Evolutionary conservation across 2,797 vertebrate species (phyloP), one percentile per base, ranked within the genome.

Genomic region (Rhinatrema bivittatum): DNA sequence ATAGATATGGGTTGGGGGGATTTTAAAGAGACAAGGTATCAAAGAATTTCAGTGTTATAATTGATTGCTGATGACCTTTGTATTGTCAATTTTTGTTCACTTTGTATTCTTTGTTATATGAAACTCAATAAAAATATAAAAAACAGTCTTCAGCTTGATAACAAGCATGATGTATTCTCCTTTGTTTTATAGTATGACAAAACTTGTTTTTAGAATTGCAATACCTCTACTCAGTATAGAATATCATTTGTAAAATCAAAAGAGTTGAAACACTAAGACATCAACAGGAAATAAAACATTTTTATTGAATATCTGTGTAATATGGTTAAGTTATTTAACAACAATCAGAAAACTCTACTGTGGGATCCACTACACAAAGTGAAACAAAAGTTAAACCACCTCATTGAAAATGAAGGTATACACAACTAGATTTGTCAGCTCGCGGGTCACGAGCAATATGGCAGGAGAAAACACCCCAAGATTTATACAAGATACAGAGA

Each of bases 231-330:
- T n/a, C n/a, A n/a, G n/a, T n/a, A n/a, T n/a, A n/a, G n/a, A n/a
- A n/a, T n/a, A n/a, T n/a, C n/a, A n/a, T 21, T 9, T 35, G 42
- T 23, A 11, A 35, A 41, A 60, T 36, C 26, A 40, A 55, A 53
- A 40, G 36, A 57, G 39, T 19, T 40, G 51, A 56, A 56, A 53
- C 22, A 34, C 60, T 11, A 51, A 67, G 59, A 80, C 91, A 90
- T 91, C 87, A 97, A 97, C 91, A 91, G 92, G 95, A 98, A 99
- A 99, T 94, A 93, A 98, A 99, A 94, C 91, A 81, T 94, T 97
- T 95, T 99, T 95, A 97, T 99, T 97, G 91, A 93, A 87, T 92
- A 93, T 93, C 87, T 82, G 80, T 89, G 87, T 93, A 84, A 72
- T 85, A 97, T 90, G 92, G 92, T 83, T n/a, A 94, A 91, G 91